A percentile compares a stretch with the other conserved stretches of the same genome.
Evolutionary conservation across 2,797 vertebrate genomes (phyloP).

Genomic region (Mormyrus proboscirostris): DNA sequence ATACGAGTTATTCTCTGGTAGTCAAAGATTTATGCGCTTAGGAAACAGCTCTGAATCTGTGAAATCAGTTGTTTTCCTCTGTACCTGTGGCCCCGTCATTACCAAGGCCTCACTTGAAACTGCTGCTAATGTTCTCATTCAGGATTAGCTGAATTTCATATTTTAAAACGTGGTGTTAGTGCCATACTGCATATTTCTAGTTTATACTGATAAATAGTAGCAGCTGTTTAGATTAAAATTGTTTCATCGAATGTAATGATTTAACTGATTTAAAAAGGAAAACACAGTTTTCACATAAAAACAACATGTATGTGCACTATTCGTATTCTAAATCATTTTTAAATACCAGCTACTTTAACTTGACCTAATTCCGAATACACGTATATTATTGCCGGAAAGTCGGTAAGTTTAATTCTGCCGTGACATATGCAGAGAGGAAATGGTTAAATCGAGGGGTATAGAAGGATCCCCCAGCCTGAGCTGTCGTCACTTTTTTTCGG

Average conservation of each 20-base stretch:
- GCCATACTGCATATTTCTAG: background rate
- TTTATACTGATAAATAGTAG: background rate
- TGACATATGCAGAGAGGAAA: background rate
- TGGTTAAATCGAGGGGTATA: background rate
- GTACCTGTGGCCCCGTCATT: background rate
- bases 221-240: background rate
- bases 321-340: background rate
- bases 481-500: constrained; percentile 22
- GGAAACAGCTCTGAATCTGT: background rate
- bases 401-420: background rate
- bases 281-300: background rate
- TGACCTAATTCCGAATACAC: background rate
- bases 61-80: background rate
- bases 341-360: background rate
- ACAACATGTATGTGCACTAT: background rate
- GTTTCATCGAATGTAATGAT: background rate
- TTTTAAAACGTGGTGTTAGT: background rate
- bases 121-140: background rate
- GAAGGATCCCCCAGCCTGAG: constrained; percentile 13
- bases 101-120: background rate
- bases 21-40: background rate
- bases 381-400: background rate
- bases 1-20: background rate
- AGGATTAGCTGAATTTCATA: background rate
- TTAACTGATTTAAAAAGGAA: background rate